Evolutionary conservation across 2,113 vertebrate genomes (phyloP).

Genomic region (Psilopogon haemacephalus): DNA sequence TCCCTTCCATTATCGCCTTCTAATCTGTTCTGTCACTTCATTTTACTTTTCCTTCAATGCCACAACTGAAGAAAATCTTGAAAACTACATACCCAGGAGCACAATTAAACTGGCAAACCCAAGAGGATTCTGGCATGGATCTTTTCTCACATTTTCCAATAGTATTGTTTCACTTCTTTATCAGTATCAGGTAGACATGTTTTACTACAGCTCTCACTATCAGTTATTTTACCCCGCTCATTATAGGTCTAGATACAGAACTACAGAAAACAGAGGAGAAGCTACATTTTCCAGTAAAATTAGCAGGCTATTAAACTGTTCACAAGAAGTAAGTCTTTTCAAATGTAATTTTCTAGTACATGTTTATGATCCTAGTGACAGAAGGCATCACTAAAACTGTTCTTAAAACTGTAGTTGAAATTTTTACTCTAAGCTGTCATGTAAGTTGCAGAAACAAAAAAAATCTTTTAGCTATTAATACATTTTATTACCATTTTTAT

Average conservation of each 20-base stretch:
- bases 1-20: slow-evolving; percentile 62
- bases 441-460: background rate
- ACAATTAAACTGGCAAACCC: slow-evolving; percentile 63
- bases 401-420: background rate
- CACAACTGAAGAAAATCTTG: slow-evolving; percentile 64
- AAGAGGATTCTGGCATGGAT: slow-evolving; percentile 36
- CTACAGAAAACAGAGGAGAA: slow-evolving; percentile 1
- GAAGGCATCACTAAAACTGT: slow-evolving; percentile 20
- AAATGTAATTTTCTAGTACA: slow-evolving; percentile 18
- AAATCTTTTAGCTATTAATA: background rate
- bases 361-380: background rate
- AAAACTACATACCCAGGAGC: slow-evolving; percentile 49
- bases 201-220: background rate
- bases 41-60: slow-evolving; percentile 71
- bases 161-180: slow-evolving; percentile 15
- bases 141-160: slow-evolving; percentile 41
- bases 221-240: slow-evolving; percentile 21
- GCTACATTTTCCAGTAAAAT: slow-evolving; percentile 19
- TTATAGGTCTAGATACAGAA: slow-evolving; percentile 29
- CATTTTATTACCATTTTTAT: background rate
- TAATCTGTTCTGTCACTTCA: slow-evolving; percentile 69
- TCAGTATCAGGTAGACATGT: background rate
- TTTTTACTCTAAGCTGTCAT: background rate
- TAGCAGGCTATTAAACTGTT: background rate
- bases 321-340: slow-evolving; percentile 22